Evolutionary conservation across 2,797 vertebrate genomes (phyloP).

Genomic region (Rhadinocentrus ornatus): DNA sequence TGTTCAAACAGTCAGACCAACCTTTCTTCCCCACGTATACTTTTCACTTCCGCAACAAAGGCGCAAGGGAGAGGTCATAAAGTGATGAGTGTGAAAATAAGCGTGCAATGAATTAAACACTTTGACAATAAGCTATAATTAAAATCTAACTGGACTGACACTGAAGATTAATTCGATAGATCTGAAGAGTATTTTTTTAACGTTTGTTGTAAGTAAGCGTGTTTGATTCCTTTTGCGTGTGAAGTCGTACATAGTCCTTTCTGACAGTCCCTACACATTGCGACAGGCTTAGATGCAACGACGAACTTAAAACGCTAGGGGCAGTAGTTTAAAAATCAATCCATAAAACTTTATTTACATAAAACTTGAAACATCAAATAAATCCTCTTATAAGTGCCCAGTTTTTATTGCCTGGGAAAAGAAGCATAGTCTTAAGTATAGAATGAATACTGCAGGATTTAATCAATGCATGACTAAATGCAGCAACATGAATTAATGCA

Average conservation of each 20-base stretch:
- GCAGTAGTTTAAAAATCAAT: conserved; percentile 5
- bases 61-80: conserved; percentile 33
- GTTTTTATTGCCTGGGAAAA: not conserved
- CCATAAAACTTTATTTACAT: conserved; percentile 32
- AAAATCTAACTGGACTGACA: accelerated
- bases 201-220: not conserved
- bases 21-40: conserved; percentile 84
- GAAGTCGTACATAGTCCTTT: not conserved
- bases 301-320: conserved; percentile 26
- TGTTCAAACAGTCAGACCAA: conserved; percentile 72
- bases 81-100: not conserved
- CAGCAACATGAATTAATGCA: not conserved
- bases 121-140: accelerated
- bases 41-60: conserved; percentile 80
- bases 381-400: not conserved
- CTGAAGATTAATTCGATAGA: accelerated
- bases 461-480: not conserved
- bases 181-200: accelerated
- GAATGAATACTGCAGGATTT: too few species aligned
- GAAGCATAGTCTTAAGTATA: too few species aligned
- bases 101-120: not conserved
- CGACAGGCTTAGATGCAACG: not conserved
- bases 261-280: conserved; percentile 42
- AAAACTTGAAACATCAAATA: not conserved
- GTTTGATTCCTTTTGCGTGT: not conserved